Evolutionary conservation across 2,113 vertebrate genomes (phyloP).

Genomic region (Istiophorus platypterus): DNA sequence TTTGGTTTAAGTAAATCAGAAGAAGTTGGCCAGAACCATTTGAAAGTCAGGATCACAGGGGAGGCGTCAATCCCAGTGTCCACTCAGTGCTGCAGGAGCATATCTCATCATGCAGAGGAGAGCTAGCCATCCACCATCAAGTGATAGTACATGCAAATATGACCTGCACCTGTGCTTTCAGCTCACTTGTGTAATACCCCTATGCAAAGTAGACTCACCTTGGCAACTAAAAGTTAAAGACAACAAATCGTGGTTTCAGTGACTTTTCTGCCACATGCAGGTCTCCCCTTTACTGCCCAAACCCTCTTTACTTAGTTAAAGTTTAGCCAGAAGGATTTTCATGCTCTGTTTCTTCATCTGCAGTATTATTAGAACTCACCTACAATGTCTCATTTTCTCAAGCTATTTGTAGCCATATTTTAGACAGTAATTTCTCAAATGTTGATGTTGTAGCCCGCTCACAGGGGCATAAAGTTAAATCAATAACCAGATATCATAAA

Average conservation of each 20-base stretch:
- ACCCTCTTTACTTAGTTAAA: constrained; percentile 29
- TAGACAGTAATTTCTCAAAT: background rate
- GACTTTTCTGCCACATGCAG: background rate
- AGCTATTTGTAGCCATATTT: background rate
- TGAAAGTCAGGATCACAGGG: background rate
- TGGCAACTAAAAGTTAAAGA: constrained; percentile 11
- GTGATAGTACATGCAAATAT: constrained; percentile 50
- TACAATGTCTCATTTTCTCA: background rate
- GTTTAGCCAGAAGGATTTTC: constrained; percentile 33
- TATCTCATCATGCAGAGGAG: background rate
- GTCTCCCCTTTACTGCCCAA: constrained; percentile 8
- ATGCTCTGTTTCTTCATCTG: background rate
- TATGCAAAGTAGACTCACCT: constrained; percentile 53
- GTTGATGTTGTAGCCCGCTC: background rate
- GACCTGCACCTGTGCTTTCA: constrained; percentile 11
- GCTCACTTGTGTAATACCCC: constrained; percentile 26
- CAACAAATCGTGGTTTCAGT: background rate
- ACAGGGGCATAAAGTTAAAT: constrained; percentile 54
- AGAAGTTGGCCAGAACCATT: background rate
- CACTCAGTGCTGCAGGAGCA: background rate
- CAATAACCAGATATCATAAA: constrained; percentile 67
- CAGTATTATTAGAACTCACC: background rate
- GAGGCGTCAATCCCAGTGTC: background rate
- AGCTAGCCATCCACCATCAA: background rate
- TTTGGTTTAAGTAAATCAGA: background rate